These are phyloP conservation scores for Ormyrus thymus DNA, from an alignment of 2,888 invertebrate genomes.

Conservation along the genomic window DNA sequence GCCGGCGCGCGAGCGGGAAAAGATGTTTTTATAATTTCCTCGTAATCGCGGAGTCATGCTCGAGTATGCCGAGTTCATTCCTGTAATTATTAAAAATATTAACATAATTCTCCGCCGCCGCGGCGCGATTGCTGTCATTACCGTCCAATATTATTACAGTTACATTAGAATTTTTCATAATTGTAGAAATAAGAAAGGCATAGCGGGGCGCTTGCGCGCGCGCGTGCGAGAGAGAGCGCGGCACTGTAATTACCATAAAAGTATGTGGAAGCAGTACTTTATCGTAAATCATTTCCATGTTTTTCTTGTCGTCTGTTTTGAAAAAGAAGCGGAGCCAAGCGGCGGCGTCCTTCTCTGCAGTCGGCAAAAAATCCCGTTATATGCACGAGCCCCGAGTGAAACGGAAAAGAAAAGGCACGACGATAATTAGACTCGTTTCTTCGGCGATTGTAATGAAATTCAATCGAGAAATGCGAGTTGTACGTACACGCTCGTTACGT, in stretches of 20 bases:
- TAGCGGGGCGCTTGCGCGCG: neutral
- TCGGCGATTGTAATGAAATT: constrained; percentile 30
- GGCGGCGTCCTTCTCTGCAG: neutral
- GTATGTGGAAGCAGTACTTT: constrained; percentile 30
- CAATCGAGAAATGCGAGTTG: constrained; percentile 25
- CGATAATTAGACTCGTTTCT: constrained; percentile 26
- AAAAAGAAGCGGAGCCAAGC: too few species aligned
- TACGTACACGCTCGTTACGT: neutral
- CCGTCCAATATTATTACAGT: constrained; percentile 52
- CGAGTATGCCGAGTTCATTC: constrained; percentile 13
- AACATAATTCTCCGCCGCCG: constrained; percentile 43
- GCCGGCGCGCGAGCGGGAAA: neutral
- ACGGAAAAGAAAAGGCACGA: neutral
- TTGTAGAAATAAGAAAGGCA: constrained; percentile 50
- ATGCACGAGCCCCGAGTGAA: neutral
- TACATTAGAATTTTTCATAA: constrained; percentile 54
- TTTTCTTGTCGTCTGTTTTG: constrained; percentile 8
- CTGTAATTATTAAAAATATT: constrained; percentile 53
- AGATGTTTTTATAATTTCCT: constrained; percentile 40
- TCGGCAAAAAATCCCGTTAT: constrained; percentile 27
- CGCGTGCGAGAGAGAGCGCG: neutral
- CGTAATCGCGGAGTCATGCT: constrained; percentile 39
- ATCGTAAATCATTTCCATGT: constrained; percentile 48
- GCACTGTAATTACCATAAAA: constrained; percentile 48
- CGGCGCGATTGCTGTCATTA: constrained; percentile 50